phyloP scores from a whole-genome alignment of 2,113 vertebrate species.

The Brachypodius melanocephalos region DNA sequence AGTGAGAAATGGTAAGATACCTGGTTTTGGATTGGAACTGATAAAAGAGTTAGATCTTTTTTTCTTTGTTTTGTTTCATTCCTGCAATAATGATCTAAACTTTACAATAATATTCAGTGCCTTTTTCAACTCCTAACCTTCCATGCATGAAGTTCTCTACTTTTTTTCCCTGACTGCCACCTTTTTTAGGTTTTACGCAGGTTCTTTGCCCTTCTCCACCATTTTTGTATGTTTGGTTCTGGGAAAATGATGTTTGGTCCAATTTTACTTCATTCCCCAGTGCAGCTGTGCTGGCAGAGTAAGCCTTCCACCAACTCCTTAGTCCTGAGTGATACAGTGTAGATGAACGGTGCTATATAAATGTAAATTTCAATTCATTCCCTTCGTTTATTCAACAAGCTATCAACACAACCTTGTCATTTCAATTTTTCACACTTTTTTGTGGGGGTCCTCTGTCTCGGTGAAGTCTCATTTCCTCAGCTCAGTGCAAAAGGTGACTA shows the following conservation, averaged over 20 bases:
- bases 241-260: background rate
- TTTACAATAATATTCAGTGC: background rate
- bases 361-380: slow-evolving; percentile 72
- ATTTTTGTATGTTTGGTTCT: background rate
- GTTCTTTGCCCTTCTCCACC: background rate
- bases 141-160: background rate
- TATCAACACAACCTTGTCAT: slow-evolving; percentile 63
- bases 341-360: slow-evolving; percentile 68
- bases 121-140: background rate
- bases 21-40: background rate
- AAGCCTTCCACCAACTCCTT: background rate
- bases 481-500: slow-evolving; percentile 33
- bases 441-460: slow-evolving; percentile 30
- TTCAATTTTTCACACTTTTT: slow-evolving; percentile 71
- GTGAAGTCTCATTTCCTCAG: slow-evolving; percentile 35
- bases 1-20: background rate
- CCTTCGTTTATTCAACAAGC: slow-evolving; percentile 61
- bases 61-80: background rate
- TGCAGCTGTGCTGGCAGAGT: background rate
- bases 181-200: background rate
- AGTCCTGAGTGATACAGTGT: background rate
- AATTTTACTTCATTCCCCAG: background rate
- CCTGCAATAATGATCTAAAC: background rate
- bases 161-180: background rate
- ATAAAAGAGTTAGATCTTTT: background rate